Evolutionary conservation across 1,140 invertebrate genomes (phyloP).

Genomic region (Drosophila bifasciata): DNA sequence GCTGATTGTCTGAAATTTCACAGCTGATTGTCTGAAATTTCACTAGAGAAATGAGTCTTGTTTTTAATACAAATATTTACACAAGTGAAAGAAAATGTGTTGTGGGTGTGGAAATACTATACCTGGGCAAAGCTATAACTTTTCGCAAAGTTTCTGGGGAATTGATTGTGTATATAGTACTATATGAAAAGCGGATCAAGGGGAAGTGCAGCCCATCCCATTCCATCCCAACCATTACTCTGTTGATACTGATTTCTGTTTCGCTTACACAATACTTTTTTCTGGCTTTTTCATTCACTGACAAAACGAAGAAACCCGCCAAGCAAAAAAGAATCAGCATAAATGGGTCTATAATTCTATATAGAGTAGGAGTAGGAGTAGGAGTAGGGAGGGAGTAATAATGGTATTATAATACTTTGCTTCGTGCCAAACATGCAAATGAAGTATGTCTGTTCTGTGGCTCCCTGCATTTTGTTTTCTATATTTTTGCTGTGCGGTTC

Average conservation of each 20-base stretch:
- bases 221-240: too few species aligned
- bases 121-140: slow-evolving; percentile 16
- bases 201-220: too few species aligned
- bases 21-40: slow-evolving; percentile 45
- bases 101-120: slow-evolving; percentile 32
- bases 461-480: slow-evolving; percentile 38
- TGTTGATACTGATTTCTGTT: slow-evolving; percentile 36
- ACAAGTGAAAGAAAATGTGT: slow-evolving; percentile 45
- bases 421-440: slow-evolving; percentile 31
- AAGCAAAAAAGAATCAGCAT: slow-evolving; percentile 36
- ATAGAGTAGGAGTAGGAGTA: too few species aligned
- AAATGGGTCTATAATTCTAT: neutral
- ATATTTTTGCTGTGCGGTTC: slow-evolving; percentile 14
- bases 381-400: too few species aligned
- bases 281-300: slow-evolving; percentile 29
- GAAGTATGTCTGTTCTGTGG: slow-evolving; percentile 14
- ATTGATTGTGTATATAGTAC: slow-evolving; percentile 13
- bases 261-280: slow-evolving; percentile 13
- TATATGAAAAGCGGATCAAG: slow-evolving; percentile 28
- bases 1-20: slow-evolving; percentile 31
- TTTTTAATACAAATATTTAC: slow-evolving; percentile 37
- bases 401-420: neutral
- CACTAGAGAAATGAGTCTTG: slow-evolving; percentile 36
- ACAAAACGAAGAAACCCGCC: slow-evolving; percentile 42
- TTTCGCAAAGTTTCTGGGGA: slow-evolving; percentile 31